Percentiles rank a stretch among this genome's conserved stretches.
phyloP scores from a whole-genome alignment of 2,888 invertebrate species.

The Tenthredo livida region DNA sequence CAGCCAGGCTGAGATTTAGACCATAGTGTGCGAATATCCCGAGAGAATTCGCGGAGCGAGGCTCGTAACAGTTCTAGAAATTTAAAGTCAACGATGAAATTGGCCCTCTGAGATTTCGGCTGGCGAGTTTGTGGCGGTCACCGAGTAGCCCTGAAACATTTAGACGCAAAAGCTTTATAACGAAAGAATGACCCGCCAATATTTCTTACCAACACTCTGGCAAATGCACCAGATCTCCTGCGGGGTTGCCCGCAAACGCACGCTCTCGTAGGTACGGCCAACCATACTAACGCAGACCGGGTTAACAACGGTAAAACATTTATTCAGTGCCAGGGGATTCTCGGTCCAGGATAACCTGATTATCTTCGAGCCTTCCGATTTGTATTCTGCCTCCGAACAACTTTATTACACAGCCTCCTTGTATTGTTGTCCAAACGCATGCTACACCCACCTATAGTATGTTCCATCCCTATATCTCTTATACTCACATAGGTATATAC shows the following conservation, averaged over 20 bases:
- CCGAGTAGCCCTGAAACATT: conserved; percentile 26
- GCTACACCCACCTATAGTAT: conserved; percentile 5
- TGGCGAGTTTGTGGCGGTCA: conserved; percentile 45
- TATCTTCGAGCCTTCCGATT: conserved; percentile 74
- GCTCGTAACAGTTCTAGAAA: conserved; percentile 20
- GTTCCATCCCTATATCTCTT: background rate
- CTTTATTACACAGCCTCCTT: conserved; percentile 70
- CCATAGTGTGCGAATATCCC: background rate
- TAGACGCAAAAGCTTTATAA: conserved; percentile 46
- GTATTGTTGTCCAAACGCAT: conserved; percentile 50
- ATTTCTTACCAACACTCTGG: conserved; percentile 49
- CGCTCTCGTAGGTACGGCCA: background rate
- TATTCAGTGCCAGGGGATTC: conserved; percentile 75
- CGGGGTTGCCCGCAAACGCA: background rate
- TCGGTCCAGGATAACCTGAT: conserved; percentile 73
- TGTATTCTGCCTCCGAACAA: conserved; percentile 75
- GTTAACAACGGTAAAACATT: conserved; percentile 72
- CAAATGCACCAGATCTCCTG: conserved; percentile 4
- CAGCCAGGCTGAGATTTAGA: background rate
- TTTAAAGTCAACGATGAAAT: conserved; percentile 48
- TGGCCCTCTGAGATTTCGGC: conserved; percentile 32
- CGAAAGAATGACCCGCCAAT: conserved; percentile 47
- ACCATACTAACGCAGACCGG: conserved; percentile 23
- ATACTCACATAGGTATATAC: background rate
- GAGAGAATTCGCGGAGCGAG: background rate